These are phyloP conservation scores for Platycheirus rosarum DNA, from an alignment of 2,888 invertebrate species.

Conservation along the genomic window DNA sequence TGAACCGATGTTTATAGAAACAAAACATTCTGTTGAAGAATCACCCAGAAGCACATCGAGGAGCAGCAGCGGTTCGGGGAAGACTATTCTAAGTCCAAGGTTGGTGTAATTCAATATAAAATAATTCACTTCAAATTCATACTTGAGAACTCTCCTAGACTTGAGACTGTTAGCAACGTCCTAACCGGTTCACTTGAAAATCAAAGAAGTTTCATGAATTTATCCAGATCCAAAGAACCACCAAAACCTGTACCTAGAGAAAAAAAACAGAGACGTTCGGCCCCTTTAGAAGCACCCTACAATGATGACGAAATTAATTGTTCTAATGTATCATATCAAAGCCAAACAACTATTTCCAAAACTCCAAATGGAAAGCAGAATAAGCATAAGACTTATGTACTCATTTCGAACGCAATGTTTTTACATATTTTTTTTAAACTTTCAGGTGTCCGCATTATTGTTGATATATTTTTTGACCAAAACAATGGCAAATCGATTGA, in stretches of 20 bases:
- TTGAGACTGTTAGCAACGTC: slow-evolving; percentile 11
- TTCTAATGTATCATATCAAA: slow-evolving; percentile 77
- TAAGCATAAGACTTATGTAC: neutral
- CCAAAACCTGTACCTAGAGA: slow-evolving; percentile 48
- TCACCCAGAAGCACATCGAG: neutral
- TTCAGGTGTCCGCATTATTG: slow-evolving; percentile 80
- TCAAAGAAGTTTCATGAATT: slow-evolving; percentile 64
- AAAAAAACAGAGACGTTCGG: slow-evolving; percentile 38
- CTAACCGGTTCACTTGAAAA: slow-evolving; percentile 20
- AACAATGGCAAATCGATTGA: slow-evolving; percentile 73
- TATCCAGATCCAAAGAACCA: slow-evolving; percentile 52
- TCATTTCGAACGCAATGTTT: neutral
- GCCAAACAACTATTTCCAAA: slow-evolving; percentile 81
- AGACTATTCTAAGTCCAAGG: slow-evolving; percentile 36
- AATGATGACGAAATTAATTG: neutral
- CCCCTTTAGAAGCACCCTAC: neutral
- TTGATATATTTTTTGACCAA: slow-evolving; percentile 80
- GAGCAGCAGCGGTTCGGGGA: slow-evolving; percentile 35
- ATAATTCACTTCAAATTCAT: too few species aligned
- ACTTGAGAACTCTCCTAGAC: slow-evolving; percentile 26
- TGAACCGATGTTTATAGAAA: slow-evolving; percentile 56
- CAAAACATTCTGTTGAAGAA: slow-evolving; percentile 44
- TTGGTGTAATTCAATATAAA: neutral
- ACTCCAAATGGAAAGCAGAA: slow-evolving; percentile 78
- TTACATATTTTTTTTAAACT: slow-evolving; percentile 1